phyloP scores from a whole-genome alignment of 1,140 invertebrate species.

The Pseudobourletiella spinata region DNA sequence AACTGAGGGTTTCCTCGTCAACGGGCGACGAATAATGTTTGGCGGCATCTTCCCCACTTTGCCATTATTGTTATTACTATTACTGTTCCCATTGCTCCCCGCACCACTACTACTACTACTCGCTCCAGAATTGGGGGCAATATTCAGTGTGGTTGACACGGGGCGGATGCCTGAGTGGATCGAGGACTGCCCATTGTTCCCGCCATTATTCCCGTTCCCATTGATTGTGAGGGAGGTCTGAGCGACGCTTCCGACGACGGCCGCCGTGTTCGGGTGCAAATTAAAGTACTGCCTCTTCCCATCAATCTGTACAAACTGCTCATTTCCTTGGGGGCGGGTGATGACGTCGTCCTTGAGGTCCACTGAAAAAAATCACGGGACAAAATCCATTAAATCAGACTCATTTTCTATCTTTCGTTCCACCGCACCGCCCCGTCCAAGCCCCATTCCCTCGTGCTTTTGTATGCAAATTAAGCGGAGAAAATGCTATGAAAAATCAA shows the following conservation, averaged over 20 bases:
- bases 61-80: not conserved
- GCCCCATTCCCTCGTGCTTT: too few relatives aligned
- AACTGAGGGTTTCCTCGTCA: constrained; percentile 21
- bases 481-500: too few relatives aligned
- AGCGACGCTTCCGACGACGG: constrained; percentile 17
- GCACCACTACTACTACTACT: constrained; percentile 1
- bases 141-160: constrained; percentile 28
- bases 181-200: constrained; percentile 30
- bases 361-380: constrained; percentile 32
- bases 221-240: constrained; percentile 19
- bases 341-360: constrained; percentile 53
- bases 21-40: constrained; percentile 29
- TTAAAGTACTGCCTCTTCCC: constrained; percentile 80
- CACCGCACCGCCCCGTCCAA: too few relatives aligned
- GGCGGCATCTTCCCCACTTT: constrained; percentile 21
- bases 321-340: constrained; percentile 61
- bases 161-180: constrained; percentile 2
- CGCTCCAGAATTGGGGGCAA: not conserved
- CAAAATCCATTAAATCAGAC: not conserved
- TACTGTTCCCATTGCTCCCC: not conserved
- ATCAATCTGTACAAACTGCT: constrained; percentile 85
- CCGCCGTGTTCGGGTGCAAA: constrained; percentile 48
- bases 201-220: constrained; percentile 35
- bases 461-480: not conserved
- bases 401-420: too few relatives aligned